A percentile compares a stretch with the other conserved stretches of the same genome.
These are phyloP conservation scores for Thalassarche chlororhynchos DNA, from an alignment of 2,113 vertebrate species.

Conservation along the genomic window DNA sequence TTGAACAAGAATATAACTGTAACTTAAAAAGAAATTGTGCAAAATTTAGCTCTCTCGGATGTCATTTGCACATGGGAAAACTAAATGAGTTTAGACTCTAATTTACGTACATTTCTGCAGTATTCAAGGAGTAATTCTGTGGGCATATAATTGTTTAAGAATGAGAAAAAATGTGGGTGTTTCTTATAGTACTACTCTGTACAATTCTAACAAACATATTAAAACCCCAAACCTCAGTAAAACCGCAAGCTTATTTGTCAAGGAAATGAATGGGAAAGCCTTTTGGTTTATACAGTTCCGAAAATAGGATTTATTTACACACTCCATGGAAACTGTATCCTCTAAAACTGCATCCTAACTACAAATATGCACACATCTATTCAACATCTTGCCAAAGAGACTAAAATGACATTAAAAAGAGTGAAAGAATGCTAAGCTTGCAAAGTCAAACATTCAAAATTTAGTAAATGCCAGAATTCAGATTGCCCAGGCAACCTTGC, in stretches of 20 bases:
- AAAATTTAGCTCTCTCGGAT: neutral
- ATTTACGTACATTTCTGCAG: neutral
- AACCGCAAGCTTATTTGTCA: constrained; percentile 11
- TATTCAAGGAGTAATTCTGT: neutral
- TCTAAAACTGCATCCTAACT: neutral
- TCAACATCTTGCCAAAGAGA: neutral
- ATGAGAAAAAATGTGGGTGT: neutral
- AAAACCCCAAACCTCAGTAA: neutral
- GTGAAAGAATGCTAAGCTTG: constrained; percentile 1
- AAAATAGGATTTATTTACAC: constrained; percentile 50
- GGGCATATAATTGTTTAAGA: neutral
- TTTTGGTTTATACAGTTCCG: neutral
- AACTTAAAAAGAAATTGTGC: neutral
- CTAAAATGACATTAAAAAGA: neutral
- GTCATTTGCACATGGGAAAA: neutral
- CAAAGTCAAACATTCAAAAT: constrained; percentile 10
- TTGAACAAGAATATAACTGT: neutral
- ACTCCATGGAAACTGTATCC: neutral
- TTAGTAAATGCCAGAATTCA: neutral
- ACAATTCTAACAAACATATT: constrained; percentile 4
- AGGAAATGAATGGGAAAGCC: constrained; percentile 12
- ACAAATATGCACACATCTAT: neutral
- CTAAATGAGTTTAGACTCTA: neutral
- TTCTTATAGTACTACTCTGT: neutral
- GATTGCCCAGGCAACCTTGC: neutral